These are phyloP conservation scores for Petroica traversi DNA, from an alignment of 2,113 vertebrate species.

Conservation along the genomic window DNA sequence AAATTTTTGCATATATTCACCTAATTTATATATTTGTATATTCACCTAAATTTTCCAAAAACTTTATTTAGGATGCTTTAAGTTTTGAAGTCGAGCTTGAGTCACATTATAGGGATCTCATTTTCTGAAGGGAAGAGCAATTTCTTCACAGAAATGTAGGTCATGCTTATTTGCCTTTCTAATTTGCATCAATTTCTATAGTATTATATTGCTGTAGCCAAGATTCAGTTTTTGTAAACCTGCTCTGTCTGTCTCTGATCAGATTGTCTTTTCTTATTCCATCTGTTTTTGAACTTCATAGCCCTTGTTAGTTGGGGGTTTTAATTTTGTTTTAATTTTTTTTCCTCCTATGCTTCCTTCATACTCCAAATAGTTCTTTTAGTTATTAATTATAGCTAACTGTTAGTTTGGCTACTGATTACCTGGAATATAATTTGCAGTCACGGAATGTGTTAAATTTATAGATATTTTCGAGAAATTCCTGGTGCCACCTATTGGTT, in stretches of 20 bases:
- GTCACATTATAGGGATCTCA: not conserved
- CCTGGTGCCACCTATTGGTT: slow-evolving; percentile 45
- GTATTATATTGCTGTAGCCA: not conserved
- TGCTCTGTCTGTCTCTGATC: not conserved
- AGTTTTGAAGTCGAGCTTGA: not conserved
- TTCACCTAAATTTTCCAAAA: not conserved
- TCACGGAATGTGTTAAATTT: not conserved
- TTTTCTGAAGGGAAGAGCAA: not conserved
- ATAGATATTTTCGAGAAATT: slow-evolving; percentile 5
- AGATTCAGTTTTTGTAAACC: not conserved
- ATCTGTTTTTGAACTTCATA: not conserved
- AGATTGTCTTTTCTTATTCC: not conserved
- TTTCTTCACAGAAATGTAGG: not conserved
- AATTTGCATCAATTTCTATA: not conserved
- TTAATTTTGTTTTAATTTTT: too few relatives aligned
- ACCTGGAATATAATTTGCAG: not conserved
- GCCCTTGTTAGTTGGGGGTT: not conserved
- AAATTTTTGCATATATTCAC: not conserved
- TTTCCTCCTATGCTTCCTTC: not conserved
- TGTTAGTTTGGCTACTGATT: not conserved
- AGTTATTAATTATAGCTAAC: not conserved
- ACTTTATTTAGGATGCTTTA: not conserved
- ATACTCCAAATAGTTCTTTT: not conserved
- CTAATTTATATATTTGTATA: too few relatives aligned
- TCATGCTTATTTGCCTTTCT: not conserved